These are phyloP conservation scores for Eumacrocentrus americanus DNA, from an alignment of 2,888 invertebrate species.

Conservation along the genomic window DNA sequence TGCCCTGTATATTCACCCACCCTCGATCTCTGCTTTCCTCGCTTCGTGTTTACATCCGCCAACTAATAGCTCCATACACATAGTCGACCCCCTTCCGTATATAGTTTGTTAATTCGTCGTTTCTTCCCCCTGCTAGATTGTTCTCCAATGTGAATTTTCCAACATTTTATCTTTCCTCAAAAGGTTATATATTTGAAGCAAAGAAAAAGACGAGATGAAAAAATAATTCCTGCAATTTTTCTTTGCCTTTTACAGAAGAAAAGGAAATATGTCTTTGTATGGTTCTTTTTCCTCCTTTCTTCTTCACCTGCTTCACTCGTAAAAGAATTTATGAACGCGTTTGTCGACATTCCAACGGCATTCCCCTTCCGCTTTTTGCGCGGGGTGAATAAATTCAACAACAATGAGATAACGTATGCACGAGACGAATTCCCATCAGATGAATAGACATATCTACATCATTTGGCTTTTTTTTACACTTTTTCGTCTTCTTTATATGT, in stretches of 20 bases:
- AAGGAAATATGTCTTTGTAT: too few species aligned
- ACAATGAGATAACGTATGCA: slow-evolving; percentile 17
- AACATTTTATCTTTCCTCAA: neutral
- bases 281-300: neutral
- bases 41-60: slow-evolving; percentile 48
- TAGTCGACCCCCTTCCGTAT: slow-evolving; percentile 35
- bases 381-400: slow-evolving; percentile 28
- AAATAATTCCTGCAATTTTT: neutral
- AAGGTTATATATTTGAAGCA: neutral
- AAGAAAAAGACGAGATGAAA: too few species aligned
- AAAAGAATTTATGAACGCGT: slow-evolving; percentile 15
- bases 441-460: slow-evolving; percentile 16
- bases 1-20: slow-evolving; percentile 6
- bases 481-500: slow-evolving; percentile 1
- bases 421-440: slow-evolving; percentile 4
- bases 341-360: slow-evolving; percentile 16
- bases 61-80: slow-evolving; percentile 47
- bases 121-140: neutral
- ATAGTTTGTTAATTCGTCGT: slow-evolving; percentile 35
- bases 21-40: slow-evolving; percentile 19
- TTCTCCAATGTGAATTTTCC: neutral
- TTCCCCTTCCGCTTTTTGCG: neutral
- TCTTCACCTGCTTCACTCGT: neutral
- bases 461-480: neutral
- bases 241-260: neutral